Evolutionary conservation across 2,797 vertebrate species (phyloP).

Genomic region (Microcaecilia unicolor): DNA sequence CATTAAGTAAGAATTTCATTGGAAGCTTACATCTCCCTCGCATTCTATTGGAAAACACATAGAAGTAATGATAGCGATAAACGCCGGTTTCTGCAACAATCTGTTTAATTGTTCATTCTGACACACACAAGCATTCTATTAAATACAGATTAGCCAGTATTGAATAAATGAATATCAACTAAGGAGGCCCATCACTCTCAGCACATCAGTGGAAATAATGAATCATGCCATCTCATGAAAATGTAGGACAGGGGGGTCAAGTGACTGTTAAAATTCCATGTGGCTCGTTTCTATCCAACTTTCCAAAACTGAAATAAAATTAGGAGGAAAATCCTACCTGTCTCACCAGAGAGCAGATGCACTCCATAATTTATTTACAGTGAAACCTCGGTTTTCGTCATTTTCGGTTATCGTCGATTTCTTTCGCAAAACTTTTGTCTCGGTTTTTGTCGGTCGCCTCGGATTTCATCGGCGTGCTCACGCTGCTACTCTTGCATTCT

Average conservation of each 20-base stretch:
- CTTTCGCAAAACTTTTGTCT: too few relatives aligned
- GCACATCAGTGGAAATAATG: slow-evolving; percentile 28
- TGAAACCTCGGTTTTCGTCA: too few relatives aligned
- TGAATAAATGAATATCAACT: slow-evolving; percentile 51
- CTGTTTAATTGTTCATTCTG: slow-evolving; percentile 51
- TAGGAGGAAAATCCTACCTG: too few relatives aligned
- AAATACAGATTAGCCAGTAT: slow-evolving; percentile 45
- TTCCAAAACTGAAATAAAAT: slow-evolving; percentile 13
- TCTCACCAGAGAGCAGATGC: too few relatives aligned
- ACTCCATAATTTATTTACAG: too few relatives aligned
- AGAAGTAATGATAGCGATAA: slow-evolving; percentile 26
- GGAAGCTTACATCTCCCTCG: slow-evolving; percentile 11
- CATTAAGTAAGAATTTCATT: slow-evolving; percentile 8
- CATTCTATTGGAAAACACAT: not conserved
- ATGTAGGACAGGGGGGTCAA: slow-evolving; percentile 32
- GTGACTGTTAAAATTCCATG: slow-evolving; percentile 16
- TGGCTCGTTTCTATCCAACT: slow-evolving; percentile 19
- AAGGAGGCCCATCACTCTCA: slow-evolving; percentile 14
- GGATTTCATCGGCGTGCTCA: too few relatives aligned
- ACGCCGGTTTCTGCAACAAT: slow-evolving; percentile 33
- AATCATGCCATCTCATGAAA: slow-evolving; percentile 36
- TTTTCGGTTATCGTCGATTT: too few relatives aligned
- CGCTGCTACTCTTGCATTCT: too few relatives aligned
- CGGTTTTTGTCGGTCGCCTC: too few relatives aligned
- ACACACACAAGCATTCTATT: slow-evolving; percentile 40